phyloP scores from a whole-genome alignment of 2,797 vertebrate species.

The Ara ararauna region DNA sequence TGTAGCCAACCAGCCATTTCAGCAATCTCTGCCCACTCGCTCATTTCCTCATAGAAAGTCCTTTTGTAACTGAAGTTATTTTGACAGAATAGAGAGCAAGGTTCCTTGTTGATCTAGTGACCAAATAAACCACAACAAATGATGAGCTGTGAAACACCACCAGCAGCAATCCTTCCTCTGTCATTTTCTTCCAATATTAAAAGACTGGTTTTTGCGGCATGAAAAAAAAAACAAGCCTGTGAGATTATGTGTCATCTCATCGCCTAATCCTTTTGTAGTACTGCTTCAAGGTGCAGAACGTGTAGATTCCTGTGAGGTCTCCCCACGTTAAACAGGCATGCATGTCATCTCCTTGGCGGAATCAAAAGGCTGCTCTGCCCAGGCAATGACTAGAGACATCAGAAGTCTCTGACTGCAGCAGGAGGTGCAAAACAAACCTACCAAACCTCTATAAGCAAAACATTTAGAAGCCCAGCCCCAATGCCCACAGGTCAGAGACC shows the following conservation, averaged over 20 bases:
- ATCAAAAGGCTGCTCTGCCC: not conserved
- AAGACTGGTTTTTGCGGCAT: not conserved
- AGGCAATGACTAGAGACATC: not conserved
- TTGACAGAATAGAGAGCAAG: not conserved
- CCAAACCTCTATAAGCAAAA: not conserved
- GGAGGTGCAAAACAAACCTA: not conserved
- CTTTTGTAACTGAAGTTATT: conserved; percentile 4
- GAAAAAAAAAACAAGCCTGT: not conserved
- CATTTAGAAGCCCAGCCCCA: not conserved
- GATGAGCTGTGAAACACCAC: not conserved
- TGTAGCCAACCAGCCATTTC: not conserved
- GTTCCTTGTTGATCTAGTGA: conserved; percentile 1
- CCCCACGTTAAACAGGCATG: rapidly evolving
- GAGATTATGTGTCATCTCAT: not conserved
- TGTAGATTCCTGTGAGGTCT: not conserved
- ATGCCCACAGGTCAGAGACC: not conserved
- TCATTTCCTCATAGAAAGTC: not conserved
- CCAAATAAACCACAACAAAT: conserved; percentile 40
- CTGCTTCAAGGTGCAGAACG: not conserved
- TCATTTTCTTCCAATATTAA: not conserved
- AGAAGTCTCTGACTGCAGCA: not conserved
- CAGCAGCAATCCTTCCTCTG: not conserved
- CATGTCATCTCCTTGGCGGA: not conserved
- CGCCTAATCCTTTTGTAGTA: not conserved
- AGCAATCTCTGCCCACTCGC: not conserved